Evolutionary conservation across 53 echinoderm and acorn worm species (phyloP).

Genomic region (Echinarachnius parma): DNA sequence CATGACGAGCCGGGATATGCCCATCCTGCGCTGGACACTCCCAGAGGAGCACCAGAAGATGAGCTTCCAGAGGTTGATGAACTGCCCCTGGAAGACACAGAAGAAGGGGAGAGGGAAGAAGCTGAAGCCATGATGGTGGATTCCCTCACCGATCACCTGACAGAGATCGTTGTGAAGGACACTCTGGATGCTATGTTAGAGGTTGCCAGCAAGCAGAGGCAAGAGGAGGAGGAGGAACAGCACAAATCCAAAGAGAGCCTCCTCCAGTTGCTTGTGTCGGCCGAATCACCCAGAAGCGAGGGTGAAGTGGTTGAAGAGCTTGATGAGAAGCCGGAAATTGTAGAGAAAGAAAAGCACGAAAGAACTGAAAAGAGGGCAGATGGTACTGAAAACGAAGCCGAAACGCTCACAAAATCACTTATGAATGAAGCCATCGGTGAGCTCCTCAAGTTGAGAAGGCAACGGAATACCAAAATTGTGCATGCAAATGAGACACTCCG

Average conservation of each 20-base stretch:
- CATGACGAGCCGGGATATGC: slow-evolving; percentile 55
- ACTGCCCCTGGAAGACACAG: slow-evolving; percentile 20
- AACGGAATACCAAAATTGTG: slow-evolving; percentile 36
- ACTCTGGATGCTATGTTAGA: slow-evolving; percentile 58
- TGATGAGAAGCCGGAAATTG: slow-evolving; percentile 21
- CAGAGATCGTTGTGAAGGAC: slow-evolving; percentile 58
- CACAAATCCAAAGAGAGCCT: slow-evolving; percentile 37
- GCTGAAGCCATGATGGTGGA: slow-evolving; percentile 64
- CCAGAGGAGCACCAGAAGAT: slow-evolving; percentile 68
- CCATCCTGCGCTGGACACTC: slow-evolving; percentile 54
- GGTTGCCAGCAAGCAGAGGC: slow-evolving; percentile 47
- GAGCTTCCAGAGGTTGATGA: slow-evolving; percentile 20
- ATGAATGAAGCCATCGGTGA: slow-evolving; percentile 68
- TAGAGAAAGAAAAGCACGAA: slow-evolving; percentile 23
- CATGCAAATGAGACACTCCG: slow-evolving; percentile 23
- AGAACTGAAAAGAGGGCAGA: slow-evolving; percentile 53
- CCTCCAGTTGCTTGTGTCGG: slow-evolving; percentile 34
- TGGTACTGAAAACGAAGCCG: slow-evolving; percentile 47
- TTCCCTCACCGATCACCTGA: slow-evolving; percentile 73
- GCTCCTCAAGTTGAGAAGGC: slow-evolving; percentile 50
- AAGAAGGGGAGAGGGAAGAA: slow-evolving; percentile 21
- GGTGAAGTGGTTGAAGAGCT: slow-evolving; percentile 13
- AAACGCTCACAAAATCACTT: slow-evolving; percentile 55
- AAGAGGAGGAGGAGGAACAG: slow-evolving; percentile 22
- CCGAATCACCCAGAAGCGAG: slow-evolving; percentile 21